A percentile compares a stretch with the other conserved stretches of the same genome.
Conservation (phyloP, 2,888 invertebrate genomes). For the Psococerastis gibbosa region DNA sequence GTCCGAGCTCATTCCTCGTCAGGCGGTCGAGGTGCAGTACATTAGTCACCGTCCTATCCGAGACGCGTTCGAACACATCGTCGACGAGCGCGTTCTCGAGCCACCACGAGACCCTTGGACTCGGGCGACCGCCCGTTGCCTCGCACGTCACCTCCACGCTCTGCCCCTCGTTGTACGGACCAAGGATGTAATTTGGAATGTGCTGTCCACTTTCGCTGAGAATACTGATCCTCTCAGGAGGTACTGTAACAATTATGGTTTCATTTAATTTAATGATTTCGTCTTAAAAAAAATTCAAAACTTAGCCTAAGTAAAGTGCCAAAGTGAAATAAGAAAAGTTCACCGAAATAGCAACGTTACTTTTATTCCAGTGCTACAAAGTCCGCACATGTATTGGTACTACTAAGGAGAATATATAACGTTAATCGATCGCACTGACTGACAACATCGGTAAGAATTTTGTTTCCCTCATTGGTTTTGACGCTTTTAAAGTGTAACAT, state of each 20-base stretch:
- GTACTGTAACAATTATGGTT: constrained; percentile 21
- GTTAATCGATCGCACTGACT: too few species aligned
- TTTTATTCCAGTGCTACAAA: too few species aligned
- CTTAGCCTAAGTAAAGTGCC: too few species aligned
- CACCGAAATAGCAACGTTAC: too few species aligned
- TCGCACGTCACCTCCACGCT: constrained; percentile 23
- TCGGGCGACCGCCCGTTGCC: constrained; percentile 36
- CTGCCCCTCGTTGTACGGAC: constrained; percentile 25
- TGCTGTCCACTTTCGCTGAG: constrained; percentile 22
- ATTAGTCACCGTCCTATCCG: constrained; percentile 46
- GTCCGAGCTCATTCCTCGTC: constrained; percentile 45
- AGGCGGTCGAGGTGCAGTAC: constrained; percentile 47
- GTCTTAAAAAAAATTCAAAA: too few species aligned
- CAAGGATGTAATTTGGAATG: constrained; percentile 19
- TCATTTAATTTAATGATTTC: too few species aligned
- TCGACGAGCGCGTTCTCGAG: constrained; percentile 51
- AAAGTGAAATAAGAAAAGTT: too few species aligned
- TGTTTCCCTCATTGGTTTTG: too few species aligned
- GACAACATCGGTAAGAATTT: too few species aligned
- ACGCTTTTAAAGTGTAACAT: too few species aligned
- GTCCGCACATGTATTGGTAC: too few species aligned
- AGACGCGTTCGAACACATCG: constrained; percentile 45
- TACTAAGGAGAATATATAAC: too few species aligned
- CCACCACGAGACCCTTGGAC: constrained; percentile 59
- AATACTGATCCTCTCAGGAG: constrained; percentile 22